phyloP scores from a whole-genome alignment of 2,888 invertebrate species.

The Monopis laevigella region DNA sequence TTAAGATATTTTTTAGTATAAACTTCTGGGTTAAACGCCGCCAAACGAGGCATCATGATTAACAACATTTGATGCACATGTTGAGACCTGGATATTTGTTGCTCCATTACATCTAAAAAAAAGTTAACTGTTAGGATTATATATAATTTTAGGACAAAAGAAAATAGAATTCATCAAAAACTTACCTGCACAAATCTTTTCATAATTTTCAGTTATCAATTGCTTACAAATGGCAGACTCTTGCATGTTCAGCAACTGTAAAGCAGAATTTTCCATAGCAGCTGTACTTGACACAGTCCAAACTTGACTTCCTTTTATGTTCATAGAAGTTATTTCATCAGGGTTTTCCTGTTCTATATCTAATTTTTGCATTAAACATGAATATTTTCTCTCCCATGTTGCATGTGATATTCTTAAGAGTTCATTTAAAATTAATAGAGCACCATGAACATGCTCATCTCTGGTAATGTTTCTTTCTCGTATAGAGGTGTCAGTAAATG shows the following conservation, averaged over 20 bases:
- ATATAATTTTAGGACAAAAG: no score
- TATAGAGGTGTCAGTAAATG: conserved; percentile 71
- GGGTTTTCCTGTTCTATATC: conserved; percentile 51
- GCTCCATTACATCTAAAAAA: conserved; percentile 77
- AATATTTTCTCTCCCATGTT: conserved; percentile 85
- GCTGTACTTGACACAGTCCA: conserved; percentile 40
- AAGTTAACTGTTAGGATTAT: no score
- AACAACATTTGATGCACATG: conserved; percentile 90
- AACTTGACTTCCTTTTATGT: conserved; percentile 49
- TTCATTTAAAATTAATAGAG: conserved; percentile 92
- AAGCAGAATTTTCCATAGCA: conserved; percentile 36
- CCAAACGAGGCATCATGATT: conserved; percentile 87
- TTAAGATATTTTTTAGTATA: conserved; percentile 81
- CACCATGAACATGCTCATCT: conserved; percentile 94
- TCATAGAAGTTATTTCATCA: conserved; percentile 63
- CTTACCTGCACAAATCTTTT: conserved; percentile 74
- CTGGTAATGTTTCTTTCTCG: conserved; percentile 74
- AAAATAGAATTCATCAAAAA: no score
- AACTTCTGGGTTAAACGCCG: conserved; percentile 87
- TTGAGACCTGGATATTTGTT: conserved; percentile 77
- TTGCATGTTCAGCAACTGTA: conserved; percentile 58
- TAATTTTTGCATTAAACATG: conserved; percentile 72
- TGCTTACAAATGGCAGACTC: conserved; percentile 89
- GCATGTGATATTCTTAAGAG: conserved; percentile 89
- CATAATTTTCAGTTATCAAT: conserved; percentile 84